These are phyloP conservation scores for Poecilus cupreus DNA, from an alignment of 2,888 invertebrate species.

Conservation along the genomic window DNA sequence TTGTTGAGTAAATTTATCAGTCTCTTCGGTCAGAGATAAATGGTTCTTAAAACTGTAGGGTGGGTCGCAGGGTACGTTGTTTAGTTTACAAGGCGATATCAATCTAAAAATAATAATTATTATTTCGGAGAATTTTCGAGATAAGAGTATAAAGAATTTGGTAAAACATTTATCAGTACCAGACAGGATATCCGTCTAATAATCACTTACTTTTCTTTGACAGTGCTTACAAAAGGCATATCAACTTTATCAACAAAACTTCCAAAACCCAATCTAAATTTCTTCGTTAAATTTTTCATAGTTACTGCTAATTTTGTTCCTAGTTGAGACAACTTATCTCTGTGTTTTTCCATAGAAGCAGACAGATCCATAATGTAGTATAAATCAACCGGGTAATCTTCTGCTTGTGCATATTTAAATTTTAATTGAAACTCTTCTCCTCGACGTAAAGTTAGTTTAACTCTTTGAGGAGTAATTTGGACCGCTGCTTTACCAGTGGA, in stretches of 20 bases:
- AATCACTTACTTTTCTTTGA: conserved; percentile 70
- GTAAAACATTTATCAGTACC: neutral
- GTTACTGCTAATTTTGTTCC: conserved; percentile 74
- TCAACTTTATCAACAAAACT: conserved; percentile 82
- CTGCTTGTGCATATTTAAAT: conserved; percentile 76
- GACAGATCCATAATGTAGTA: conserved; percentile 90
- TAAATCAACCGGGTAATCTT: conserved; percentile 87
- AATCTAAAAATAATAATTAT: neutral
- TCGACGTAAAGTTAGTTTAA: conserved; percentile 74
- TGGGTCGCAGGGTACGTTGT: conserved; percentile 70
- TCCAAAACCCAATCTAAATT: conserved; percentile 81
- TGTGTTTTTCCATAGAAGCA: conserved; percentile 80
- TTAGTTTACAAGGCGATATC: neutral
- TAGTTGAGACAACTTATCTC: conserved; percentile 73
- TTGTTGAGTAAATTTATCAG: conserved; percentile 71
- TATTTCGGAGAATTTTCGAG: neutral
- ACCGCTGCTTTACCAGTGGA: conserved; percentile 60
- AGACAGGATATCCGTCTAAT: conserved; percentile 19
- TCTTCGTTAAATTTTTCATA: conserved; percentile 77
- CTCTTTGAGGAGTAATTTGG: conserved; percentile 77
- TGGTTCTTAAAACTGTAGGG: conserved; percentile 87
- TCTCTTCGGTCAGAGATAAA: conserved; percentile 78
- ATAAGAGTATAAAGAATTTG: neutral
- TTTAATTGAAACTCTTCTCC: conserved; percentile 70
- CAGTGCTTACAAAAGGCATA: conserved; percentile 77